Conservation (phyloP, 2,888 invertebrate genomes). For the Sinhomidia bicolor region DNA sequence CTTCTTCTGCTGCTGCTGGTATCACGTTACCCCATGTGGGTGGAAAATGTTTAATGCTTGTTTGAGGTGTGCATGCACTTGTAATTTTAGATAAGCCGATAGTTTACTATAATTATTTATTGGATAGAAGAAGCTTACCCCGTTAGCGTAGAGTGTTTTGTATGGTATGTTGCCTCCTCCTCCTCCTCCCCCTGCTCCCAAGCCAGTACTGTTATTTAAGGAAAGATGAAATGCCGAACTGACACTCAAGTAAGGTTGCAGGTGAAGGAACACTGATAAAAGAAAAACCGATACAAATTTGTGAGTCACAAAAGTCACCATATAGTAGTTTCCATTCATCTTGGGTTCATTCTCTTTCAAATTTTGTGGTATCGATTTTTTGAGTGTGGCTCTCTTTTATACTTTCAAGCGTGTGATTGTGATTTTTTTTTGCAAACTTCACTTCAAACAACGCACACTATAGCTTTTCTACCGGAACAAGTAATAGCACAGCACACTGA, state of each 20-base stretch:
- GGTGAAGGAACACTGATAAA: slow-evolving; percentile 69
- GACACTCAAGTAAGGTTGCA: slow-evolving; percentile 75
- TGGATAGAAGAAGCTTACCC: slow-evolving; percentile 77
- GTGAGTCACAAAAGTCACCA: slow-evolving; percentile 72
- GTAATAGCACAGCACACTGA: too few relatives aligned
- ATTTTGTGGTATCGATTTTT: neutral
- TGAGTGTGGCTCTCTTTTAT: neutral
- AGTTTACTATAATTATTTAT: neutral
- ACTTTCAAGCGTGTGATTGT: neutral
- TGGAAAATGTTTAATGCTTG: too few relatives aligned
- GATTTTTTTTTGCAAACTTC: slow-evolving; percentile 25
- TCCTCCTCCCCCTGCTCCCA: too few relatives aligned
- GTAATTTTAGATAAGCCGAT: neutral
- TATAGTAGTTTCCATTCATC: slow-evolving; percentile 75
- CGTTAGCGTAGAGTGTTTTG: slow-evolving; percentile 79
- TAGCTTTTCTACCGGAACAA: too few relatives aligned
- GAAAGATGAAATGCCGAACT: slow-evolving; percentile 76
- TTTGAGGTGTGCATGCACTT: neutral
- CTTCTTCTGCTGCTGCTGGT: neutral
- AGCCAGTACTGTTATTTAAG: slow-evolving; percentile 54
- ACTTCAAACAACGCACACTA: too few relatives aligned
- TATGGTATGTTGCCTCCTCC: slow-evolving; percentile 68
- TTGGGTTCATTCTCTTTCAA: slow-evolving; percentile 76
- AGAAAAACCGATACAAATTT: slow-evolving; percentile 73
- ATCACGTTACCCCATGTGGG: slow-evolving; percentile 51